These are phyloP conservation scores for Ondatra zibethicus DNA, from an alignment of 2,113 vertebrate species.

Conservation along the genomic window DNA sequence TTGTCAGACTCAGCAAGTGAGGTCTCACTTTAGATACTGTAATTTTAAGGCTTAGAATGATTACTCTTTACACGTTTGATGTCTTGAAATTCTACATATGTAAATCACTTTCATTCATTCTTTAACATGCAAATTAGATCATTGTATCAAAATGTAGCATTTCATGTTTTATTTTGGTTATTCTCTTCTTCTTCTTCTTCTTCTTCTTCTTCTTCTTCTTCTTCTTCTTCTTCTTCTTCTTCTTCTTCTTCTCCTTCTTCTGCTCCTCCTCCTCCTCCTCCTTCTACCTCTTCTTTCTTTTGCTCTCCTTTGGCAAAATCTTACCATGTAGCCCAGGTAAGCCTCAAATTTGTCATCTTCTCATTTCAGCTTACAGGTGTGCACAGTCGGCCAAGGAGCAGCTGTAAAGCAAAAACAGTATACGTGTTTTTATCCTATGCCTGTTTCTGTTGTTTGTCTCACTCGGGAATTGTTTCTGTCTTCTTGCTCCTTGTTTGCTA, in stretches of 20 bases:
- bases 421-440: not conserved
- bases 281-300: not conserved
- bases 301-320: not conserved
- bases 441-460: not conserved
- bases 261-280: too few relatives aligned
- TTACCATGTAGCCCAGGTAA: not conserved
- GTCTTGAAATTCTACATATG: not conserved
- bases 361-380: not conserved
- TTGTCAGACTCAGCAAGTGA: not conserved
- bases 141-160: not conserved
- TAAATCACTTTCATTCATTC: not conserved
- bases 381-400: not conserved
- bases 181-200: too few relatives aligned
- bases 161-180: not conserved
- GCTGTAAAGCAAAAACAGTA: not conserved
- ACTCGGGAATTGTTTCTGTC: not conserved
- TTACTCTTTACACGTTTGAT: not conserved
- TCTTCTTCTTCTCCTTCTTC: too few relatives aligned
- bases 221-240: too few relatives aligned
- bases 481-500: not conserved
- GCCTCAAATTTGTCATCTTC: not conserved
- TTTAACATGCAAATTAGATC: not conserved
- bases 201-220: not conserved
- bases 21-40: not conserved
- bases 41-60: constrained; percentile 21